These are phyloP conservation scores for Schizothorax lantsangensis DNA, from an alignment of 2,797 vertebrate genomes.

Conservation along the genomic window DNA sequence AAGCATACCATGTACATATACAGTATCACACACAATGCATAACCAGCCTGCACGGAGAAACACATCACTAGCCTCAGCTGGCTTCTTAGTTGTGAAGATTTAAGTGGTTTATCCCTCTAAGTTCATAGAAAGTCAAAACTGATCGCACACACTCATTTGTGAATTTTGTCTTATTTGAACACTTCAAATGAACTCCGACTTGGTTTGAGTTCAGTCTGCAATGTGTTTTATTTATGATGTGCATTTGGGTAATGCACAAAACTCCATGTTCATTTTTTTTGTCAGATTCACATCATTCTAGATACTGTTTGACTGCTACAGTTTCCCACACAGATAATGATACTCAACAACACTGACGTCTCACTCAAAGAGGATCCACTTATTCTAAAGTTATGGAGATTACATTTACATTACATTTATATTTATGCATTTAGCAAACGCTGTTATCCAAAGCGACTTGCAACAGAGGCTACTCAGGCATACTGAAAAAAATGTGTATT, in stretches of 20 bases:
- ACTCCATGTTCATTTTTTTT: not conserved
- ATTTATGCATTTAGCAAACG: not conserved
- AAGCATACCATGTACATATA: too few relatives aligned
- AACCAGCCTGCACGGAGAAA: too few relatives aligned
- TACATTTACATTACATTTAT: not conserved
- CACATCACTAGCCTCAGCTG: too few relatives aligned
- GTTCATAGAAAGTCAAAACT: not conserved
- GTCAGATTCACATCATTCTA: not conserved
- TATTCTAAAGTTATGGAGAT: not conserved
- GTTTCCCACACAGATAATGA: not conserved
- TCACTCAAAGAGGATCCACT: conserved; percentile 7
- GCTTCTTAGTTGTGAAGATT: too few relatives aligned
- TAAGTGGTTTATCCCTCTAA: too few relatives aligned
- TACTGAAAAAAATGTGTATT: too few relatives aligned
- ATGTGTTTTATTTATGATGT: not conserved
- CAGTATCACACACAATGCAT: too few relatives aligned
- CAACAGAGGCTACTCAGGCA: not conserved
- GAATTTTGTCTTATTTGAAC: not conserved
- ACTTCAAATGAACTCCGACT: not conserved
- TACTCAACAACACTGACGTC: not conserved
- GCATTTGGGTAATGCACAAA: not conserved
- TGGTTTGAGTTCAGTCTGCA: not conserved
- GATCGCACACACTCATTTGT: not conserved
- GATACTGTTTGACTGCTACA: not conserved
- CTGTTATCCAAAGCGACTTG: not conserved